Evolutionary conservation across 2,797 vertebrate species (phyloP).

Genomic region (Chiropotes sagulatus): DNA sequence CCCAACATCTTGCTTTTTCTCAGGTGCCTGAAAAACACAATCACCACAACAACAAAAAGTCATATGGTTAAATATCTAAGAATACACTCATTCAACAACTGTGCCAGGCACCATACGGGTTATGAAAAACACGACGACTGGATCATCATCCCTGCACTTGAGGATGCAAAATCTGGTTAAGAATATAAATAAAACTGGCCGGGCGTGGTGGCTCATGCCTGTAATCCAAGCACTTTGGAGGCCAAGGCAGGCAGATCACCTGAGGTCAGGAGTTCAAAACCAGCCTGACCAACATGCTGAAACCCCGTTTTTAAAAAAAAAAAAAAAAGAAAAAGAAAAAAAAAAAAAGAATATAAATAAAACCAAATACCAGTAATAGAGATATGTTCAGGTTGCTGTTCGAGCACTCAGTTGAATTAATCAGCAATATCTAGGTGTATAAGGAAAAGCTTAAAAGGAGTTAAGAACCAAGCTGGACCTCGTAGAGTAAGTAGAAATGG

Average conservation of each 20-base stretch:
- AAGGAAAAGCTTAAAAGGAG: not conserved
- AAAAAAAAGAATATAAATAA: not conserved
- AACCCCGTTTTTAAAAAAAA: no score
- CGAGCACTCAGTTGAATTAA: not conserved
- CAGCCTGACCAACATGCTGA: no score
- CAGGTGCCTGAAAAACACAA: constrained; percentile 85
- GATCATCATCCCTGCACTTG: not conserved
- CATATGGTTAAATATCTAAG: constrained; percentile 33
- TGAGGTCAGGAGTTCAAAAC: no score
- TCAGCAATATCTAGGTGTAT: not conserved
- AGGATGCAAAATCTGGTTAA: not conserved
- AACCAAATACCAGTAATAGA: not conserved
- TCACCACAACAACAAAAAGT: constrained; percentile 6
- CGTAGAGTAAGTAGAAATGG: not conserved
- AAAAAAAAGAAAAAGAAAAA: no score
- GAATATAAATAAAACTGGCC: not conserved
- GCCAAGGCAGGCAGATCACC: no score
- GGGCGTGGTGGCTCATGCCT: no score
- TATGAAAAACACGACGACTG: not conserved
- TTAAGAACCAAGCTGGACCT: not conserved
- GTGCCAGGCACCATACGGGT: not conserved
- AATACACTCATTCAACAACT: not conserved
- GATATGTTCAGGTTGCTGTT: rapidly evolving
- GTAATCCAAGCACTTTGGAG: no score
- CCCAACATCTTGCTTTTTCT: constrained; percentile 95